These are phyloP conservation scores for Noturus placidus DNA, from an alignment of 2,113 vertebrate species.

Conservation along the genomic window DNA sequence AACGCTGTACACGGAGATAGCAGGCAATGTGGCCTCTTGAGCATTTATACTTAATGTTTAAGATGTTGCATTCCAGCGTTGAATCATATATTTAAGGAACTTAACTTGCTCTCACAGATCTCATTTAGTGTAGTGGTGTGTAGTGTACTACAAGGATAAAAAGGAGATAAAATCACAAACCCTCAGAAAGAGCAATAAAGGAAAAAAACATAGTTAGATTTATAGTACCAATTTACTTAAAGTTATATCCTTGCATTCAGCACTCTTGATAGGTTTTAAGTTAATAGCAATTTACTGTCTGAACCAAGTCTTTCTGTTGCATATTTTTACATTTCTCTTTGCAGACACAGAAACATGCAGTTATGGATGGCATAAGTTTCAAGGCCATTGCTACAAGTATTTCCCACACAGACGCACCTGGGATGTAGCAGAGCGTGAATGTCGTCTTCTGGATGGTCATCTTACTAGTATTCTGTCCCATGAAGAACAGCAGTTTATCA, in stretches of 20 bases:
- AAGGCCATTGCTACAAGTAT: conserved; percentile 95
- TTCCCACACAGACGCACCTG: conserved; percentile 87
- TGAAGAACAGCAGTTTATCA: conserved; percentile 91
- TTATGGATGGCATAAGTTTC: conserved; percentile 98
- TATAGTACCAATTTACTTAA: conserved; percentile 3
- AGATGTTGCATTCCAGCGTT: not conserved
- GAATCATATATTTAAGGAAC: not conserved
- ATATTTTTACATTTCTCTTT: conserved; percentile 2
- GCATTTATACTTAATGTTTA: not conserved
- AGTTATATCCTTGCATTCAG: not conserved
- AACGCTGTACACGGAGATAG: conserved; percentile 12
- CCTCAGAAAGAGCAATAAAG: not conserved
- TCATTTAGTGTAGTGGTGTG: conserved; percentile 25
- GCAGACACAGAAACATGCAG: conserved; percentile 90
- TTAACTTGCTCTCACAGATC: not conserved
- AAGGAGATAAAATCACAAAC: conserved; percentile 13
- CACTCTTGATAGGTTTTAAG: not conserved
- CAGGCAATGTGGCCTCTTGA: not conserved
- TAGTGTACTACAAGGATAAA: conserved; percentile 18
- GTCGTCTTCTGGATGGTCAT: conserved; percentile 90
- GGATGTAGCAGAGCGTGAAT: conserved; percentile 95
- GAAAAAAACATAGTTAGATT: not conserved
- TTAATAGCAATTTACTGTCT: not conserved
- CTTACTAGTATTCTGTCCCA: conserved; percentile 88
- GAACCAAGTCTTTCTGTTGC: not conserved